These are phyloP conservation scores for Cataglyphis altisquamis DNA, from an alignment of 2,888 invertebrate genomes.

Conservation along the genomic window DNA sequence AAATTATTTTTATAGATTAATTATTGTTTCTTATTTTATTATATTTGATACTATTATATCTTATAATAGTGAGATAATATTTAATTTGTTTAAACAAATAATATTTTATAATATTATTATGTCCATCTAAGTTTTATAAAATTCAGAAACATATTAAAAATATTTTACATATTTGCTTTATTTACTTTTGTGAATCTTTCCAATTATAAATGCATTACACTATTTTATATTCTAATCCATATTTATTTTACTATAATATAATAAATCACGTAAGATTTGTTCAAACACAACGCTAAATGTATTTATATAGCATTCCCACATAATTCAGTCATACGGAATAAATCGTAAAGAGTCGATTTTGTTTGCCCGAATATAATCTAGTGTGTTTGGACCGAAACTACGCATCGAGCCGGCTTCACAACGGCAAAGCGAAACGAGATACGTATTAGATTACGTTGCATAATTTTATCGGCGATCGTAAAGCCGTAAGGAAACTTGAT, in stretches of 20 bases:
- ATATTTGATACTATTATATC: slow-evolving; percentile 2
- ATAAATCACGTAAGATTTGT: not conserved
- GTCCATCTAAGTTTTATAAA: slow-evolving; percentile 1
- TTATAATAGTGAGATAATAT: not conserved
- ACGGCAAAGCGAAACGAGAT: slow-evolving; percentile 79
- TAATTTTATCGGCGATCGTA: slow-evolving; percentile 82
- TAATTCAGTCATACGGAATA: slow-evolving; percentile 47
- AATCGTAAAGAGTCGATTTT: slow-evolving; percentile 61
- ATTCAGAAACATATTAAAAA: not conserved
- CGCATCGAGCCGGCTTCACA: slow-evolving; percentile 60
- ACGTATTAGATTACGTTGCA: slow-evolving; percentile 83
- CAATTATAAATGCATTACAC: not conserved
- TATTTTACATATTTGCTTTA: not conserved
- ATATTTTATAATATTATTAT: slow-evolving; percentile 20
- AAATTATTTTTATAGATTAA: not conserved
- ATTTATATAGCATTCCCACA: not conserved
- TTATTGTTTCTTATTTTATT: not conserved
- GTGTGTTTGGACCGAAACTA: slow-evolving; percentile 66
- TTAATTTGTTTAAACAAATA: not conserved
- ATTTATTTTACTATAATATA: not conserved
- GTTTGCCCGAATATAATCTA: slow-evolving; percentile 63
- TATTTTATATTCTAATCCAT: not conserved
- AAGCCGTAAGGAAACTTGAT: slow-evolving; percentile 78
- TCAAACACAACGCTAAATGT: not conserved
- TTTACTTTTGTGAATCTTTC: not conserved